Base-by-base conservation (phyloP, 1,140 invertebrate genomes). In the Formica exsecta region DNA sequence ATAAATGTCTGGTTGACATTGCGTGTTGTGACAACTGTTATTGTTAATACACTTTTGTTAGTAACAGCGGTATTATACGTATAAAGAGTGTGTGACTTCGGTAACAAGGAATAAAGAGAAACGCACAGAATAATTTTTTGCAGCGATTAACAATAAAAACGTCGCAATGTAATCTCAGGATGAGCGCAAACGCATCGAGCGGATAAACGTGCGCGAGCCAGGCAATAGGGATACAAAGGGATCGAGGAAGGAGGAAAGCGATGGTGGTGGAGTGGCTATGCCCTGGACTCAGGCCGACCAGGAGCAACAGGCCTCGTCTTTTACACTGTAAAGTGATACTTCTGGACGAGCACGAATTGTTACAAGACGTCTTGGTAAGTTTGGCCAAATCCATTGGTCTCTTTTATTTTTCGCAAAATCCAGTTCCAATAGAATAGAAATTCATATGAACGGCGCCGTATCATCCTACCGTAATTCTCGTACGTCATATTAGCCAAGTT, bases 361-460 rank as follows among this genome's bases (percentile, higher is more conserved):
- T 96, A 22, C 96, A 96, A 89, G 96, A 96, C 88, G 95, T 96
- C 81, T 95, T 96, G 95, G 96, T 96, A 92, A 96, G 95, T 95
- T 29, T 19, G 13, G 13, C 4, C 48, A 51, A 51, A 51, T 19
- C 13, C 48, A 5, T 51, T 6, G 48, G 4, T 3, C 9, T 48
- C 9, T 51, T 19, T 44, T 11, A 44, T 8, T 44, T 11, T 44
- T 38, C 38, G 41, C 41, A 44, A 44, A 13, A 11, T 8, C 41
- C n/a, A n/a, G 9, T 11, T 44, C 41, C 9, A 44, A 44, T 44
- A 9, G 41, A 44, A 9, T 44, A 44, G 41, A 44, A 13, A 11
- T 44, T 44, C 38, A 8, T 38, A 48, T 13, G 44, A 48, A 48
- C 44, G 48, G 48, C 48, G 48, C 22, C 65, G 65, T 51, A 38